phyloP scores from a whole-genome alignment of 2,113 vertebrate species.

The Parotia lawesii region DNA sequence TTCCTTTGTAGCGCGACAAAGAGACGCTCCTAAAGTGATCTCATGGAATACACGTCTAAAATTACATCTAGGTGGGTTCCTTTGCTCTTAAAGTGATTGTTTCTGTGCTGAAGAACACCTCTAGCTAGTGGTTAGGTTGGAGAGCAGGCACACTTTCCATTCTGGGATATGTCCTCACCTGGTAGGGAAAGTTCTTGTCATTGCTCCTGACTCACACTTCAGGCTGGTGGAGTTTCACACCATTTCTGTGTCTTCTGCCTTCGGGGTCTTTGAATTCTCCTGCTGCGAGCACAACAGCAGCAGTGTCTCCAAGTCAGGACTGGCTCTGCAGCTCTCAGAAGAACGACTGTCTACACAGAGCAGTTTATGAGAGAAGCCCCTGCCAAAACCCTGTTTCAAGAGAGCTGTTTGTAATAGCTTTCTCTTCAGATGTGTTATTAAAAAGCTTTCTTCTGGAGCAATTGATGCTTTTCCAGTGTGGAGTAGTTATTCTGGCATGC shows the following conservation, averaged over 20 bases:
- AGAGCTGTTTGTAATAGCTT: not conserved
- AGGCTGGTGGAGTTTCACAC: not conserved
- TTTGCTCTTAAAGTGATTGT: not conserved
- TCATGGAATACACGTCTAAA: not conserved
- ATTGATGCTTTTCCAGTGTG: not conserved
- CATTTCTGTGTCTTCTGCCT: not conserved
- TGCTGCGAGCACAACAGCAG: not conserved
- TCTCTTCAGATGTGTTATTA: conserved; percentile 14
- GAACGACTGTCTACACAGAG: not conserved
- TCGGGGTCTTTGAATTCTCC: not conserved
- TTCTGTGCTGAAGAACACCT: not conserved
- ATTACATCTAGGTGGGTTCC: not conserved
- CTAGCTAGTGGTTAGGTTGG: not conserved
- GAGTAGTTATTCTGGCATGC: not conserved
- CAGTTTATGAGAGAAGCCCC: not conserved
- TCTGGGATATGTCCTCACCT: not conserved
- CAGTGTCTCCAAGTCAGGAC: not conserved
- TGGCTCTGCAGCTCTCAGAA: not conserved
- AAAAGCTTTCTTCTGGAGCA: not conserved
- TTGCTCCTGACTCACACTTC: not conserved
- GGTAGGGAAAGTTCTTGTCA: conserved; percentile 17
- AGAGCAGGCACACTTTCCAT: not conserved
- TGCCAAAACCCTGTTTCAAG: not conserved
- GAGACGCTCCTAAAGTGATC: not conserved
- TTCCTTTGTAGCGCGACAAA: not conserved